Conservation (phyloP, 2,113 vertebrate species). For the Pachycephala philippinensis region DNA sequence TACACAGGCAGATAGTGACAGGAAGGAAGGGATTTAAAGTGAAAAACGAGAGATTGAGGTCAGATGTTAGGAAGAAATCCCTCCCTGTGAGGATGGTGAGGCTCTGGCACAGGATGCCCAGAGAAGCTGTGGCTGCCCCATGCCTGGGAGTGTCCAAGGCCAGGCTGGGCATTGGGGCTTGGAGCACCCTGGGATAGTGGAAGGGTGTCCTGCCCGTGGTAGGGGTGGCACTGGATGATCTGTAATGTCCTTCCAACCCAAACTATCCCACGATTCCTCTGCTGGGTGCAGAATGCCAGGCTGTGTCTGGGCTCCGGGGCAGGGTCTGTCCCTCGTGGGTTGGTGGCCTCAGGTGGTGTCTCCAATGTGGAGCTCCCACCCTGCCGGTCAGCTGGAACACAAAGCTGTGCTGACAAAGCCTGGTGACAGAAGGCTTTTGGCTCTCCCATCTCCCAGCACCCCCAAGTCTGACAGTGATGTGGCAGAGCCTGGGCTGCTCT, state of each 20-base stretch:
- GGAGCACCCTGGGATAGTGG: not conserved
- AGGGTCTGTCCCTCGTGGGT: not conserved
- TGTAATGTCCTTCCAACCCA: not conserved
- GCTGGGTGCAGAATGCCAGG: not conserved
- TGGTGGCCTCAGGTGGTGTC: not conserved
- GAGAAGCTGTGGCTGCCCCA: not conserved
- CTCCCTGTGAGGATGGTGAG: not conserved
- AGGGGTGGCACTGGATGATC: not conserved
- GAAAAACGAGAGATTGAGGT: not conserved
- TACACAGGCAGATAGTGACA: not conserved
- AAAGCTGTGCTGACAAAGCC: not conserved
- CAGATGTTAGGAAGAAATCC: not conserved
- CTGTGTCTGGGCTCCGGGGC: not conserved
- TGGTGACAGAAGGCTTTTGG: not conserved
- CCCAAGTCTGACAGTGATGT: not conserved
- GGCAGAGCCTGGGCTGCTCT: not conserved
- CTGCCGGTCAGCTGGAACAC: not conserved
- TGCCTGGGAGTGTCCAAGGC: not conserved
- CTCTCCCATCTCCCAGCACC: not conserved
- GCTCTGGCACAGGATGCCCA: not conserved
- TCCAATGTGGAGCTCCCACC: not conserved
- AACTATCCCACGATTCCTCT: not conserved
- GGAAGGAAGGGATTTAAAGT: not conserved
- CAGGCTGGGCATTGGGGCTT: rapidly evolving
- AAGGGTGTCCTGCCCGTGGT: not conserved